Evolutionary conservation across 2,113 vertebrate species (phyloP), one percentile per base, ranked within the genome.

Genomic region (Microtus richardsoni): DNA sequence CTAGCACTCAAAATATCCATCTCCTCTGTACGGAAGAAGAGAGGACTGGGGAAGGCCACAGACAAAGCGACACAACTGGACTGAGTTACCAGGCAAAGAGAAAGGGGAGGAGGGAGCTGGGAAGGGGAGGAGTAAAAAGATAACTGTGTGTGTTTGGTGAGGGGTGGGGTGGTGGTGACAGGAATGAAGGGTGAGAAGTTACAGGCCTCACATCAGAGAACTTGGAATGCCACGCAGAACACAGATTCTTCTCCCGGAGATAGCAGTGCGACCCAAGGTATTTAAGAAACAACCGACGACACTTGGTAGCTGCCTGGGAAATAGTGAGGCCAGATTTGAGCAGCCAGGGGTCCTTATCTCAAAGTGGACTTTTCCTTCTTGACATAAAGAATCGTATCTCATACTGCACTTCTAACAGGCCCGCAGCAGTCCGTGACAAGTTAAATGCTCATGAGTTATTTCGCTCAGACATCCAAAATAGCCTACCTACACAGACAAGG

Each of bases 161-260:
- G 52, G 41, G 0, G 3, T 4, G n/a, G n/a, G 77, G 44, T 3
- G 33, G 26, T 24, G 17, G 58, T 47, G 89, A 85, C 52, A 93
- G 86, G 82, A 62, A 86, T 39, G 52, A 62, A 71, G 36, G 77
- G 60, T 96, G 97, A 97, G 89, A 89, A 94, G 73, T 47, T 87
- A 62, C 97, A 97, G 97, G 62, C 82, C 19, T 91, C n/a, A 49
- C 66, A 68, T 82, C 33, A 19, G 60, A 92, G 96, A 85, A 66
- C 68, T 58, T 66, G 92, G 84, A 96, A 97, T 96, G 94, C 79
- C 75, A 52, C 12, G 49, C 0, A 24, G 64, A 94, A 82, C 54
- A 73, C 68, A n/a, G 68, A 79, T 85, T 94, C 89, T 64, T 77
- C 44, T 93, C 74, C 13, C 4, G 2, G 19, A 60, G 84, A 90